These are phyloP conservation scores for Dreissena polymorpha DNA, from an alignment of 1,140 invertebrate genomes.

Conservation along the genomic window DNA sequence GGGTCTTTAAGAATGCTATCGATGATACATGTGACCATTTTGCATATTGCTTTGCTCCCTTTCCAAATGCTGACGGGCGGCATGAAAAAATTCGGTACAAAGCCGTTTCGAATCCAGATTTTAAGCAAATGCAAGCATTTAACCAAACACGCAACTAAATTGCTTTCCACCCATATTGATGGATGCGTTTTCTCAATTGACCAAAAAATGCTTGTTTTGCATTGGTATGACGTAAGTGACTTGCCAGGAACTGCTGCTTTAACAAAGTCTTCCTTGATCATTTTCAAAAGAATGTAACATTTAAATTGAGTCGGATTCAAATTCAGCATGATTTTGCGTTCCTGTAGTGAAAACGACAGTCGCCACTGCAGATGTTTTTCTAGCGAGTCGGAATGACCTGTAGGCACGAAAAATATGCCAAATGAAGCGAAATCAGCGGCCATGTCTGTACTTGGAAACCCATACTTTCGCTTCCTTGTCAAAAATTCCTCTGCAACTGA, in stretches of 20 bases:
- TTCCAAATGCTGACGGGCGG: neutral
- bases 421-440: neutral
- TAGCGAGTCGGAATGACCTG: neutral
- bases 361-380: conserved; percentile 4
- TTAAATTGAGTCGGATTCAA: conserved; percentile 4
- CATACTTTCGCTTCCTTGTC: neutral
- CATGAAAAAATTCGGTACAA: conserved; percentile 7
- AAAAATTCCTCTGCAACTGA: conserved; percentile 11
- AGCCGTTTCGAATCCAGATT: neutral
- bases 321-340: conserved; percentile 31
- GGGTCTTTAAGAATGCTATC: too few relatives aligned
- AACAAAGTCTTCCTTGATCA: neutral
- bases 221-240: conserved; percentile 16
- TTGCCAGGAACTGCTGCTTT: neutral
- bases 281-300: conserved; percentile 16
- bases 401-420: conserved; percentile 13
- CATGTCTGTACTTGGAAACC: neutral
- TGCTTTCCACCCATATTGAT: neutral
- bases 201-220: conserved; percentile 3
- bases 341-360: conserved; percentile 22
- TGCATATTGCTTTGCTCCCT: too few relatives aligned
- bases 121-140: neutral
- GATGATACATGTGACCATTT: too few relatives aligned
- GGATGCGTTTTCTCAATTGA: conserved; percentile 6
- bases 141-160: conserved; percentile 5